These are phyloP conservation scores for Odontothrips loti DNA, from an alignment of 2,888 invertebrate genomes.

Conservation along the genomic window DNA sequence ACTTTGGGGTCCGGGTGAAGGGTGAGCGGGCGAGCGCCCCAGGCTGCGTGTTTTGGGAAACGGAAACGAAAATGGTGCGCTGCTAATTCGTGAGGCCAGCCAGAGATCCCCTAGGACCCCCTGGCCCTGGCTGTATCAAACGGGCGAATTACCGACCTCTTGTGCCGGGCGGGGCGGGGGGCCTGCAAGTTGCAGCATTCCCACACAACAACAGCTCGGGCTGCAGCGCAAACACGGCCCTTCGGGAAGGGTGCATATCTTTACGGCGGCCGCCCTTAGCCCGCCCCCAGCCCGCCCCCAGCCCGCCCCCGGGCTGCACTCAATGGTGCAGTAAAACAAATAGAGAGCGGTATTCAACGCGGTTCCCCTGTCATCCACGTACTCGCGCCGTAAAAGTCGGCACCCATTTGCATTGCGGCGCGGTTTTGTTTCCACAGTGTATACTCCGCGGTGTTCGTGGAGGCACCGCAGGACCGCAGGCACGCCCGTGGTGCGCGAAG, in stretches of 20 bases:
- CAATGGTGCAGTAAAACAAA: not conserved
- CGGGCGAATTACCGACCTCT: not conserved
- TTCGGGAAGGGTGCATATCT: slow-evolving; percentile 11
- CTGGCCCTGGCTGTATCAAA: too few species aligned
- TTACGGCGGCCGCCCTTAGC: not conserved
- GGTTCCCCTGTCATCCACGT: too few species aligned
- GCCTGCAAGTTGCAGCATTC: not conserved
- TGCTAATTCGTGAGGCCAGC: too few species aligned
- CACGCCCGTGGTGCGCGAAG: too few species aligned
- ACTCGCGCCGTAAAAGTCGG: too few species aligned
- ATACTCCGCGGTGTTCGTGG: too few species aligned
- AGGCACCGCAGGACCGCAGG: too few species aligned
- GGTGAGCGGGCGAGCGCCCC: not conserved
- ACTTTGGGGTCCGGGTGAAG: not conserved
- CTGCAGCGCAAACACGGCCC: not conserved
- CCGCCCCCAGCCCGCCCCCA: not conserved
- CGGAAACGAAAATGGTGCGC: too few species aligned
- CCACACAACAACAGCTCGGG: not conserved
- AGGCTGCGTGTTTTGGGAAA: not conserved
- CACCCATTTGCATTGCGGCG: too few species aligned
- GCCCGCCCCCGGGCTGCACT: not conserved
- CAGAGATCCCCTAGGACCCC: too few species aligned
- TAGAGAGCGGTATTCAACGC: not conserved
- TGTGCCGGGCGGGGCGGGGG: not conserved
- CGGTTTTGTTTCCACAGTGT: too few species aligned